Conservation (phyloP, 2,113 vertebrate genomes). For the Struthio camelus region DNA sequence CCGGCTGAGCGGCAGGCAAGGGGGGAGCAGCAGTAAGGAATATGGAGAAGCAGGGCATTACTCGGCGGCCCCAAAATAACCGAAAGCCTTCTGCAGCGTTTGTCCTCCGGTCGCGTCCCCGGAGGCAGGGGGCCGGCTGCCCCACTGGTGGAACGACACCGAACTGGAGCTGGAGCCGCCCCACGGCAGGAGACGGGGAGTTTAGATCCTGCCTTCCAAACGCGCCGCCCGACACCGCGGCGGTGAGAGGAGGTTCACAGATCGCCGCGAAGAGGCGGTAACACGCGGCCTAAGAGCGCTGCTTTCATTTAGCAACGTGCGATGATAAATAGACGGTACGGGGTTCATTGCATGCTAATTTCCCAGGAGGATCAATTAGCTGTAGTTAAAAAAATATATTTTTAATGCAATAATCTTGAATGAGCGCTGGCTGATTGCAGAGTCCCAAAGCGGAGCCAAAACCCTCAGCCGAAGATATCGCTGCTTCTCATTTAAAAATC, state of each 20-base stretch:
- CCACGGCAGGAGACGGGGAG: not conserved
- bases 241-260: accelerated
- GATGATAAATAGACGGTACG: not conserved
- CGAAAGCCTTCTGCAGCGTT: accelerated
- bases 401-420: not conserved
- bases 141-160: not conserved
- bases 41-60: not conserved
- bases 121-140: not conserved
- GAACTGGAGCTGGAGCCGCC: not conserved
- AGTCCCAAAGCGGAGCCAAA: not conserved
- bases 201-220: not conserved
- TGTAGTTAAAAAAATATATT: conserved; percentile 4
- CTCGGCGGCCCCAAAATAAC: not conserved
- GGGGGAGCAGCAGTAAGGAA: not conserved
- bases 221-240: accelerated
- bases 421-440: not conserved
- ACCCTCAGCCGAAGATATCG: not conserved
- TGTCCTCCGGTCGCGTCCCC: not conserved
- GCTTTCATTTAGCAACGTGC: not conserved
- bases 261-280: not conserved
- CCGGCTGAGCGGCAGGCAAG: accelerated
- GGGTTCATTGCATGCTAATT: not conserved
- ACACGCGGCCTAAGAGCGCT: not conserved
- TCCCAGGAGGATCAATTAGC: conserved; percentile 10
- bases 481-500: not conserved